Evolutionary conservation across 2,888 invertebrate species (phyloP).

Genomic region (Lepidochrysops patricia): DNA sequence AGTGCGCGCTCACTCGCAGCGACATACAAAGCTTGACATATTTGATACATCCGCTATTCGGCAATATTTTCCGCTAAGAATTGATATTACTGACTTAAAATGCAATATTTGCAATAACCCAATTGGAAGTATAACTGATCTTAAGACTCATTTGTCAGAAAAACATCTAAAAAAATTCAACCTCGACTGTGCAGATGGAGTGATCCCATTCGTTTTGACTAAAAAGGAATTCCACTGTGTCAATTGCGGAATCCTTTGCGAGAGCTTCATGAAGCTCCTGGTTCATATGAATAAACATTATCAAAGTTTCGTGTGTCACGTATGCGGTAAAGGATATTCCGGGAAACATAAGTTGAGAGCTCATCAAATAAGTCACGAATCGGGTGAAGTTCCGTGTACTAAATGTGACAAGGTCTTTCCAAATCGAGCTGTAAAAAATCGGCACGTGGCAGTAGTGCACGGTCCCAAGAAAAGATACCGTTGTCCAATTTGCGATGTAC

Average conservation of each 20-base stretch:
- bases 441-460: conserved; percentile 37
- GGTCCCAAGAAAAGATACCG: conserved; percentile 42
- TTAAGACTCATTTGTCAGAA: conserved; percentile 40
- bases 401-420: conserved; percentile 53
- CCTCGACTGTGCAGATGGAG: conserved; percentile 37
- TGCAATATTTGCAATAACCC: conserved; percentile 37
- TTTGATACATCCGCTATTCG: conserved; percentile 36
- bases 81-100: conserved; percentile 43
- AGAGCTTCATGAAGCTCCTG: conserved; percentile 40
- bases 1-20: conserved; percentile 36
- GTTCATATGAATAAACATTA: conserved; percentile 61
- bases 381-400: conserved; percentile 48
- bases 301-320: conserved; percentile 52
- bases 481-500: conserved; percentile 42
- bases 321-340: conserved; percentile 63
- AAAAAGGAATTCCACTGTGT: conserved; percentile 42
- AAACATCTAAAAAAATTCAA: conserved; percentile 33
- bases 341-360: conserved; percentile 50
- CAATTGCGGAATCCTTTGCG: conserved; percentile 34
- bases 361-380: conserved; percentile 50
- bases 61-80: conserved; percentile 42
- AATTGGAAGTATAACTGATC: conserved; percentile 28
- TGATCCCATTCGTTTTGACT: conserved; percentile 45
- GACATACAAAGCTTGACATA: conserved; percentile 40
- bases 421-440: conserved; percentile 34